Conservation (phyloP, 2,888 invertebrate genomes). For the Mylabris sibirica region DNA sequence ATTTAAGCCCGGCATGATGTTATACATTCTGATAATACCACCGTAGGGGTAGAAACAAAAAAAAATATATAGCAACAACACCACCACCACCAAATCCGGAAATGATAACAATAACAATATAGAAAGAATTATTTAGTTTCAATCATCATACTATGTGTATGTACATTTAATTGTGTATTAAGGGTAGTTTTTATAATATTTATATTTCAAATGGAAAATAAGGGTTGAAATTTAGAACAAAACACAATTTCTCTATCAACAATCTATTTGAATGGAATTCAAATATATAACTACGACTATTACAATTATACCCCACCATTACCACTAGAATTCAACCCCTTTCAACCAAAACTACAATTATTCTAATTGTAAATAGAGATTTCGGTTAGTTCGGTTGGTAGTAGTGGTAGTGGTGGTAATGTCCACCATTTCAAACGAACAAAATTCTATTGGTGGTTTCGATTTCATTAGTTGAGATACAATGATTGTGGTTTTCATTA, state of each 20-base stretch:
- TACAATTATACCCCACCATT: neutral
- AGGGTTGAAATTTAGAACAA: too few relatives aligned
- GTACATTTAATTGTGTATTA: neutral
- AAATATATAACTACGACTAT: too few relatives aligned
- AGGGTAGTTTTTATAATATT: too few relatives aligned
- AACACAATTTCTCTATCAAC: too few relatives aligned
- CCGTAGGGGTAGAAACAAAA: constrained; percentile 18
- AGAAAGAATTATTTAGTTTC: neutral
- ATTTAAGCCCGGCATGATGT: constrained; percentile 52
- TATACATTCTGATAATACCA: constrained; percentile 52
- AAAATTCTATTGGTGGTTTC: too few relatives aligned
- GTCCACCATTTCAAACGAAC: too few relatives aligned
- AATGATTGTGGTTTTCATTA: neutral
- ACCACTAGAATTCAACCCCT: constrained; percentile 20
- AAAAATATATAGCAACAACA: constrained; percentile 24
- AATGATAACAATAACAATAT: constrained; percentile 14
- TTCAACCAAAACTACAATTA: constrained; percentile 33
- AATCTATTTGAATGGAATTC: too few relatives aligned
- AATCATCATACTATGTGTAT: neutral
- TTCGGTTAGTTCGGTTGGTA: neutral
- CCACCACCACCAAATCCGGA: constrained; percentile 14
- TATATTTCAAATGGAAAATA: too few relatives aligned
- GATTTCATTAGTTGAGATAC: neutral
- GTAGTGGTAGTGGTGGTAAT: neutral
- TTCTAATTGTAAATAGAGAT: constrained; percentile 29